A percentile compares a stretch with the other conserved stretches of the same genome.
Evolutionary conservation across 2,888 invertebrate genomes (phyloP).

Genomic region (Caradrina kadenii): DNA sequence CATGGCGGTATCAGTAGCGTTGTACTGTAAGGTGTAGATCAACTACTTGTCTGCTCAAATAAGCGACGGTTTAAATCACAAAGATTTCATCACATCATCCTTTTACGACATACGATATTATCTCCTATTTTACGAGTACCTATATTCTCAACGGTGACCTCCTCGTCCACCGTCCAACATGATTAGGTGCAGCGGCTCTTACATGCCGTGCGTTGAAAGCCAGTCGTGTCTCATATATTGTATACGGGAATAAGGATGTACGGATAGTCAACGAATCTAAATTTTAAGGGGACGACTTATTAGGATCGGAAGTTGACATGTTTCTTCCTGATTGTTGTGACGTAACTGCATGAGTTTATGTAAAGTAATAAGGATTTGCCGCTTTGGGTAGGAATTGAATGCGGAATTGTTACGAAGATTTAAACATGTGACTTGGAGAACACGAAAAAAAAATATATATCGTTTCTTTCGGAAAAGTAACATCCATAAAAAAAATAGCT

Average conservation of each 20-base stretch:
- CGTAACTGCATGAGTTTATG: slow-evolving; percentile 3
- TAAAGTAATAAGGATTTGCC: neutral
- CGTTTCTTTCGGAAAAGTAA: too few relatives aligned
- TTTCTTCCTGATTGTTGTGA: slow-evolving; percentile 5
- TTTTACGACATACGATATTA: neutral
- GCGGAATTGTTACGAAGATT: neutral
- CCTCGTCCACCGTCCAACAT: neutral
- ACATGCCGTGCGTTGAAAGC: slow-evolving; percentile 7
- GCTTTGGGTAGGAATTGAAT: neutral
- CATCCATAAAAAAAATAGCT: too few relatives aligned
- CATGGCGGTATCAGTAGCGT: too few relatives aligned
- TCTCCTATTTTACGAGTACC: neutral
- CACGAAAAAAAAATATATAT: too few relatives aligned
- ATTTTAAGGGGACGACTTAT: neutral
- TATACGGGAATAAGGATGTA: slow-evolving; percentile 11
- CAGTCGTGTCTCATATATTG: slow-evolving; percentile 16
- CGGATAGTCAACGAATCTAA: neutral
- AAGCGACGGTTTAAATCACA: too few relatives aligned
- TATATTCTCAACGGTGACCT: slow-evolving; percentile 1
- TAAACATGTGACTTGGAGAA: neutral
- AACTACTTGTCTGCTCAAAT: neutral
- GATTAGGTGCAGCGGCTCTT: slow-evolving; percentile 15
- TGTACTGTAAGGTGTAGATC: neutral
- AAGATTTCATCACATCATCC: neutral
- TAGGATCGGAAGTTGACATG: neutral